phyloP scores from a whole-genome alignment of 2,113 vertebrate species.

The Pterocles gutturalis region DNA sequence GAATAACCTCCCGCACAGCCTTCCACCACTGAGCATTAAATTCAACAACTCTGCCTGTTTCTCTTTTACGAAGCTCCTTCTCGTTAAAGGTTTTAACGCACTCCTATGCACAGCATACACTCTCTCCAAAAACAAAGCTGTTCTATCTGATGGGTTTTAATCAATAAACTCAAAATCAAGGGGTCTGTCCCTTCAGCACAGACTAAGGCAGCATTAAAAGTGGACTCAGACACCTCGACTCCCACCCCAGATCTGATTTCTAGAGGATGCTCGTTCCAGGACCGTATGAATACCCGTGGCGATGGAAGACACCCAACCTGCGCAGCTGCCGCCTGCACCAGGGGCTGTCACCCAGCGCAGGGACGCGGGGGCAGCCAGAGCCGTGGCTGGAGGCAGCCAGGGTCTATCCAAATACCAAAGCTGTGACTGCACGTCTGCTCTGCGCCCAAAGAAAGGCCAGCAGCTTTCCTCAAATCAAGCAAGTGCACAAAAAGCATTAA shows the following conservation, averaged over 20 bases:
- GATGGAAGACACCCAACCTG: not conserved
- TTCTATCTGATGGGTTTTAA: not conserved
- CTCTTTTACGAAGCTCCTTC: not conserved
- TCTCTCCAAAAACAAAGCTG: fast-evolving
- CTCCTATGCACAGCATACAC: fast-evolving
- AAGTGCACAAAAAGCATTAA: not conserved
- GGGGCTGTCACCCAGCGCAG: not conserved
- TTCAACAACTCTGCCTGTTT: fast-evolving
- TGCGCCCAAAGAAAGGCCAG: fast-evolving
- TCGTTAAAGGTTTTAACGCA: not conserved
- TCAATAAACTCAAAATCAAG: not conserved
- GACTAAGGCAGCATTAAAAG: not conserved
- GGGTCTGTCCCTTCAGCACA: not conserved
- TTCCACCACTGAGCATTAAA: fast-evolving
- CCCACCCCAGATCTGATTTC: not conserved
- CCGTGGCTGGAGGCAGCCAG: not conserved
- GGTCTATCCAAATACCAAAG: not conserved
- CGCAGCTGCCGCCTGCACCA: not conserved
- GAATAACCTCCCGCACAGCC: not conserved
- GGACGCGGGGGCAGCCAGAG: not conserved
- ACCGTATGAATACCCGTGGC: fast-evolving
- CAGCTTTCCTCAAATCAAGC: not conserved
- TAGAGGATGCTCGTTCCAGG: not conserved
- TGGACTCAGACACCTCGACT: not conserved
- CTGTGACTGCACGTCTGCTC: not conserved